Base-by-base conservation (phyloP, 2,888 invertebrate species). In the Bedellia somnulentella region DNA sequence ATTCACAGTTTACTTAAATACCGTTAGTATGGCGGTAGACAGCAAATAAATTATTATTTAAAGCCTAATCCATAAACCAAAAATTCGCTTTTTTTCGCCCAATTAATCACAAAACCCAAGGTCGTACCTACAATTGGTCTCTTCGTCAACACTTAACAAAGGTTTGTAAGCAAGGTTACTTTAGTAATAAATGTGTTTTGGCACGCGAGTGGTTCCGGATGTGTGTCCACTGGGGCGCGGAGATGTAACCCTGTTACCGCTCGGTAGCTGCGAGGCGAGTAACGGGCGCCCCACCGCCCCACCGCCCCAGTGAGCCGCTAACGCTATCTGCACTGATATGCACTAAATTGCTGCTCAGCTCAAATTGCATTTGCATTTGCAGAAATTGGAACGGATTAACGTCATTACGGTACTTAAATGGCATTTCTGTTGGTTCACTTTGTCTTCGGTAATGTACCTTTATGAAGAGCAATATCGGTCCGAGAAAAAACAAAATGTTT, bases 251-350 rank as follows among this genome's bases (percentile, higher is more conserved):
- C 49, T 52, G 50, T 54, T 57, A 52, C 37, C 43, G 42, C 31
- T 34, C 40, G 38, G 36, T 39, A 34, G 37, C 41, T 40, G 44
- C 53, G 57, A 52, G 52, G 21, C 10, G 21, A 10, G 49, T 66
- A 66, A 62, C 63, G 64, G 64, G 33, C 46, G 58, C 49, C 55
- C 57, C 40, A 60, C 57, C 61, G 50, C 39, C 45, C 53, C 43
- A 52, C 37, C 50, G 22, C 4, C 9, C 9, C 26, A 12, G 15
- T 14, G 22, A 30, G n/a, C 28, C 28, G 13, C 12, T 1, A 24
- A 4, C 22, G 3, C 8, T 6, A 18, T 18, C 8, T 24, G 6
- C 11, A 13, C 11, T 6, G 4, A 13, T 8, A 24, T 12, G 11
- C 13, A 12, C 3, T 12, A 24, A 24, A 10, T 24, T 12, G 6